These are phyloP conservation scores for Hypselothyrea guttata DNA, from an alignment of 2,888 invertebrate species.

Conservation along the genomic window DNA sequence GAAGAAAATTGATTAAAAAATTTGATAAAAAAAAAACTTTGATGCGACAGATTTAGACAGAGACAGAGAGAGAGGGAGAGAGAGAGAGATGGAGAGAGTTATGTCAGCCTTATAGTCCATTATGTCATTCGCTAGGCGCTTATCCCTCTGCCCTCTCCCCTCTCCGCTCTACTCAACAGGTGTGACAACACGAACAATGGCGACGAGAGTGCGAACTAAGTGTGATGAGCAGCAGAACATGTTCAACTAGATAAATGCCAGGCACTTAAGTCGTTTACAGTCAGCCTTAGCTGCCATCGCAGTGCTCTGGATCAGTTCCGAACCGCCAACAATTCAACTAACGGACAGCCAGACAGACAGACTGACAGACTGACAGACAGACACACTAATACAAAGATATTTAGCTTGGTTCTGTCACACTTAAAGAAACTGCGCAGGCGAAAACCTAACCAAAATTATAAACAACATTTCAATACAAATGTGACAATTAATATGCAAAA, in stretches of 20 bases:
- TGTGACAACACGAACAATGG: slow-evolving; percentile 45
- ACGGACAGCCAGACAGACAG: slow-evolving; percentile 1
- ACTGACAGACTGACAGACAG: not conserved
- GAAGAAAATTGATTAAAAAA: too few relatives aligned
- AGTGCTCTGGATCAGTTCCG: slow-evolving; percentile 37
- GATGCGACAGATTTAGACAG: slow-evolving; percentile 27
- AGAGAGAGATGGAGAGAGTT: too few relatives aligned
- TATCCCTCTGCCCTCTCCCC: not conserved
- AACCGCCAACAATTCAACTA: slow-evolving; percentile 8
- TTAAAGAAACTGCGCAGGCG: too few relatives aligned
- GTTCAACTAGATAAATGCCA: slow-evolving; percentile 66
- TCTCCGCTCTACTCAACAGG: slow-evolving; percentile 41
- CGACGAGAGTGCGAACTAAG: slow-evolving; percentile 2
- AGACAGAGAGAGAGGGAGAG: too few relatives aligned
- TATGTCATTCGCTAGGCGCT: too few relatives aligned
- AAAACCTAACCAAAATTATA: too few relatives aligned
- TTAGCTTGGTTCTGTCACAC: too few relatives aligned
- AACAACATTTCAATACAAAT: too few relatives aligned
- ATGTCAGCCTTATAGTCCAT: too few relatives aligned
- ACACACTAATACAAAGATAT: too few relatives aligned
- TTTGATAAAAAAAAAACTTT: slow-evolving; percentile 45
- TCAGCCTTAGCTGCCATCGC: slow-evolving; percentile 38
- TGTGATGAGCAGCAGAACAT: slow-evolving; percentile 26
- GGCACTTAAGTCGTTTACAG: slow-evolving; percentile 74
- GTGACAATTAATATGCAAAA: too few relatives aligned